These are phyloP conservation scores for Clarias laeviceps DNA, from an alignment of 2,797 vertebrate species.

Conservation along the genomic window DNA sequence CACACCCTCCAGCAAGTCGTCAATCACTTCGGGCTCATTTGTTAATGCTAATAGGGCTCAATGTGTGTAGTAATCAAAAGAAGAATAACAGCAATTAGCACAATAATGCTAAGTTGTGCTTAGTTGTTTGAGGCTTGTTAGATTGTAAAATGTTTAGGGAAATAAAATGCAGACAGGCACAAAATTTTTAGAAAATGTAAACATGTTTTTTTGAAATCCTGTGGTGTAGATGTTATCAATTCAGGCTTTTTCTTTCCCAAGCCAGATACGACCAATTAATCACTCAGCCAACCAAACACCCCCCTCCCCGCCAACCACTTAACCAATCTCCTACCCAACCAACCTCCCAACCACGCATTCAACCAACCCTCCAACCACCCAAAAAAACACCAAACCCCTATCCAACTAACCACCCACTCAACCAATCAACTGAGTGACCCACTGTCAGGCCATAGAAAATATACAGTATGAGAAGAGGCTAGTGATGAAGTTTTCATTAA, in stretches of 20 bases:
- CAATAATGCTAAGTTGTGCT: background rate
- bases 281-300: background rate
- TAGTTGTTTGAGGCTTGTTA: background rate
- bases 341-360: too few relatives aligned
- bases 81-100: background rate
- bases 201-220: background rate
- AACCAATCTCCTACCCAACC: background rate
- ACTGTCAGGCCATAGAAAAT: too few relatives aligned
- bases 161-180: background rate
- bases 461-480: background rate
- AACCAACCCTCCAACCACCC: too few relatives aligned
- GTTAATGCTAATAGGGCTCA: conserved; percentile 24
- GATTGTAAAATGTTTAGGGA: background rate
- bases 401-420: too few relatives aligned
- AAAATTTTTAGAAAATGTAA: background rate
- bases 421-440: background rate
- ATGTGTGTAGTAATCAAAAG: conserved; percentile 17
- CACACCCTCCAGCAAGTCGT: background rate
- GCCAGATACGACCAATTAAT: background rate
- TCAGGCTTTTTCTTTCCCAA: background rate
- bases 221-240: background rate
- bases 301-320: too few relatives aligned
- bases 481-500: background rate
- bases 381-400: too few relatives aligned
- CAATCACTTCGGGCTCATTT: conserved; percentile 21